Evolutionary conservation across 2,797 vertebrate genomes (phyloP).

Genomic region (Thamnophis elegans): DNA sequence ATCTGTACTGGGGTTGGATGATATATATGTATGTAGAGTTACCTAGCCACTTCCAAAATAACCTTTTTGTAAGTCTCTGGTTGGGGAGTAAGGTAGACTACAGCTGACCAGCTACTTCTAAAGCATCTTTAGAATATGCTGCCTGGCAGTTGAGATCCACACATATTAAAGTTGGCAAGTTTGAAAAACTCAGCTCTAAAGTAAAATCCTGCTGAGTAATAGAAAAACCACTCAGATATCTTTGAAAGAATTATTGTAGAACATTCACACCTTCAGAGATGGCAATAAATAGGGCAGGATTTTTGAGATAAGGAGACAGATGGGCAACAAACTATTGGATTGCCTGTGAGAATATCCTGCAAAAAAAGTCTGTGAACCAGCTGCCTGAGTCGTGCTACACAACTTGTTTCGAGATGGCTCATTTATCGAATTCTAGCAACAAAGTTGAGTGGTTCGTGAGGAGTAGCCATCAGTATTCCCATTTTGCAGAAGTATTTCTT

Average conservation of each 20-base stretch:
- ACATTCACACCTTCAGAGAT: not conserved
- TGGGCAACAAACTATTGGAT: not conserved
- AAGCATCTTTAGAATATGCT: not conserved
- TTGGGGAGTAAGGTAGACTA: not conserved
- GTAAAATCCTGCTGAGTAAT: not conserved
- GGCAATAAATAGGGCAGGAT: not conserved
- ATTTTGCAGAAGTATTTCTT: not conserved
- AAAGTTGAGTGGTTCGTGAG: not conserved
- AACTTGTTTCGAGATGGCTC: not conserved
- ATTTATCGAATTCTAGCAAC: not conserved
- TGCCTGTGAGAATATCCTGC: not conserved
- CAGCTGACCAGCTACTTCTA: not conserved
- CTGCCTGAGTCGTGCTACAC: not conserved
- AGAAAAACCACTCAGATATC: not conserved
- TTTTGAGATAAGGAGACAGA: not conserved
- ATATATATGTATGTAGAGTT: not conserved
- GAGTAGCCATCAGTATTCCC: not conserved
- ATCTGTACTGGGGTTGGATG: not conserved
- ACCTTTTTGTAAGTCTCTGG: not conserved
- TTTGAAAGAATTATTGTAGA: not conserved
- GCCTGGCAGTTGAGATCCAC: not conserved
- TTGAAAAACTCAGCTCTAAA: not conserved
- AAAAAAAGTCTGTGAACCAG: not conserved
- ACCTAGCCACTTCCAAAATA: not conserved
- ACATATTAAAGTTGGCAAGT: not conserved